A percentile compares a stretch with the other conserved stretches of the same genome.
Evolutionary conservation across 92 coral and sea anemone genomes (phyloP).

Genomic region (Epizoanthus scotinus): DNA sequence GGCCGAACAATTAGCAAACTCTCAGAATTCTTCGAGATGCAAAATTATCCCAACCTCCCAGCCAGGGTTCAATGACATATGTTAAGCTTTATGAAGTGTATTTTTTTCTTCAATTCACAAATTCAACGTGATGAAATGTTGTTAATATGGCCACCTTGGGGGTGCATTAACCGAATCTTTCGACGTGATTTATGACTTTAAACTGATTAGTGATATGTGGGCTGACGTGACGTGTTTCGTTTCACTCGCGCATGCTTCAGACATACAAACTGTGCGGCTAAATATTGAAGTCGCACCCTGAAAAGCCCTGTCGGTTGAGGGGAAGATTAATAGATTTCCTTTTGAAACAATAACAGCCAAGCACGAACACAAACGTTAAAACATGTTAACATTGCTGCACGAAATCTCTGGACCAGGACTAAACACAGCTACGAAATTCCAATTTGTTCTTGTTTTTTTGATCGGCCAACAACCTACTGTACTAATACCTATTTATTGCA

Average conservation of each 20-base stretch:
- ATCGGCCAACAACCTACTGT: no score
- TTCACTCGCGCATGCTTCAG: not conserved
- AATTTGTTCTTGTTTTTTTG: no score
- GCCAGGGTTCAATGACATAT: not conserved
- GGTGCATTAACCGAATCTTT: constrained; percentile 11
- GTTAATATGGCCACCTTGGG: constrained; percentile 14
- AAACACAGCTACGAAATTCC: no score
- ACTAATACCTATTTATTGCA: no score
- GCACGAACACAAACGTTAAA: not conserved
- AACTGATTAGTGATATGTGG: not conserved
- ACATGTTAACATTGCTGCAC: no score
- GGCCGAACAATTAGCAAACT: constrained; percentile 31
- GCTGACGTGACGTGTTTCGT: not conserved
- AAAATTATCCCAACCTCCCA: not conserved
- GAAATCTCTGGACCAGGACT: no score
- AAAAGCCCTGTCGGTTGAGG: not conserved
- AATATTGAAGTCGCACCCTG: constrained; percentile 1
- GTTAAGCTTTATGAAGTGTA: not conserved
- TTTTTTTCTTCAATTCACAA: constrained; percentile 8
- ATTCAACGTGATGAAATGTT: constrained; percentile 13
- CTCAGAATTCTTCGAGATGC: constrained; percentile 3
- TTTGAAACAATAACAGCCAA: not conserved
- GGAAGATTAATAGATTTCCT: not conserved
- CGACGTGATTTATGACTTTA: constrained; percentile 2
- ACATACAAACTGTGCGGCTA: not conserved